Base-by-base conservation (phyloP, 2,888 invertebrate species). In the Cephus spinipes region DNA sequence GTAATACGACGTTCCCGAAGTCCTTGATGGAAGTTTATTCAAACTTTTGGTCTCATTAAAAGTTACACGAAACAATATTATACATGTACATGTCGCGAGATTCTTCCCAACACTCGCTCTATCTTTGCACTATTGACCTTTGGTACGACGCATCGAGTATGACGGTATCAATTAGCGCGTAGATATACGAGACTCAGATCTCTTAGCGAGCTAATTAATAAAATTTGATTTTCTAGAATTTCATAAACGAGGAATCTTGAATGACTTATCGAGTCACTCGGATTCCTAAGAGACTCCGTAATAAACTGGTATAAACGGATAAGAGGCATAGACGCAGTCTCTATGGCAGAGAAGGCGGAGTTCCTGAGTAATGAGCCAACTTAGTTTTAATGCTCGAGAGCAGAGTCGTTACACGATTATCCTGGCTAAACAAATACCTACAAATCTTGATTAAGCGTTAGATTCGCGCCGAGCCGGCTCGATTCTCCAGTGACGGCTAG, bases 311-410 rank as follows among this genome's bases (percentile, higher is more conserved):
- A 23, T 23, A 23, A 23, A 23, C 23, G 15, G 23, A 55, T 55
- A 55, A 55, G 55, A 55, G 55, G 23, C 23, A 55, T 23, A 23
- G 55, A 55, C 55, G 55, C 23, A 55, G 55, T 9, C 23, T 55
- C 55, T 55, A 23, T 23, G 55, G 55, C 79, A 80, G 83, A 84
- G 83, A 79, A 79, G 84, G 82, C 85, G 83, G 84, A 85, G 85
- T 87, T 85, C 86, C 85, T 81, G 85, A 87, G 85, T 86, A 87
- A 87, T 85, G 86, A 88, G 88, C 83, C 87, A 87, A 88, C 86
- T 86, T 88, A 86, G 87, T 88, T 88, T 89, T 89, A 88, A 88
- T 88, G 86, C 87, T 83, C 82, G 82, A 82, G 81, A 81, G 85
- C 84, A 84, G 81, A 82, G 81, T 81, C 81, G 82, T 84, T 81